phyloP scores from a whole-genome alignment of 2,113 vertebrate genomes.

The Rhynchopsitta pachyrhyncha region DNA sequence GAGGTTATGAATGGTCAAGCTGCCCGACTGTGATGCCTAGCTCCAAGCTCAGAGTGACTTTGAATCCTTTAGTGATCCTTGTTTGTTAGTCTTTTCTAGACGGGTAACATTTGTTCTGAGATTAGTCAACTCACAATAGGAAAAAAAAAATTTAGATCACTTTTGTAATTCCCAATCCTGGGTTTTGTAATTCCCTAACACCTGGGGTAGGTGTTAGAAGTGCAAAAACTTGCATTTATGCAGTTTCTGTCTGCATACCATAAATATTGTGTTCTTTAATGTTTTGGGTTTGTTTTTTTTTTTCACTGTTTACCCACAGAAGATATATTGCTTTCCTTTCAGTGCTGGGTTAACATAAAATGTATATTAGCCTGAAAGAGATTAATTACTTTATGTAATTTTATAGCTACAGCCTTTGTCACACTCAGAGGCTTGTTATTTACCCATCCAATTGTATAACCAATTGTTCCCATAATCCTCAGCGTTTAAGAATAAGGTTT shows the following conservation, averaged over 20 bases:
- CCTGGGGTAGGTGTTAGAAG: not conserved
- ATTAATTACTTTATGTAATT: conserved; percentile 52
- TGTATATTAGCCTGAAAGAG: conserved; percentile 25
- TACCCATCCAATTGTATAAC: conserved; percentile 61
- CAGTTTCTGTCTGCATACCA: not conserved
- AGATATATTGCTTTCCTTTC: conserved; percentile 11
- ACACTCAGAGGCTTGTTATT: conserved; percentile 57
- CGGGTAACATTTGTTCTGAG: not conserved
- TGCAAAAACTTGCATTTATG: not conserved
- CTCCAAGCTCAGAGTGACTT: not conserved
- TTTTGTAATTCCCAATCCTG: not conserved
- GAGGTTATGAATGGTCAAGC: not conserved
- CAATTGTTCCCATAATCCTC: conserved; percentile 51
- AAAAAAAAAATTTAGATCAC: not conserved
- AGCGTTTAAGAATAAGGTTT: conserved; percentile 65
- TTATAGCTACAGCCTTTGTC: not conserved
- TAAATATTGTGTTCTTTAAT: not conserved
- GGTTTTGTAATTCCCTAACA: not conserved
- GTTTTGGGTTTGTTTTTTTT: not conserved
- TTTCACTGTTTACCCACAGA: not conserved
- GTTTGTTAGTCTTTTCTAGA: not conserved
- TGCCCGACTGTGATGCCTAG: not conserved
- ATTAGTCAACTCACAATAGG: not conserved
- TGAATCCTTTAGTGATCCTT: not conserved
- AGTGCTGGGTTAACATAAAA: conserved; percentile 38